These are phyloP conservation scores for Ophion costatus DNA, from an alignment of 2,888 invertebrate species.

Conservation along the genomic window DNA sequence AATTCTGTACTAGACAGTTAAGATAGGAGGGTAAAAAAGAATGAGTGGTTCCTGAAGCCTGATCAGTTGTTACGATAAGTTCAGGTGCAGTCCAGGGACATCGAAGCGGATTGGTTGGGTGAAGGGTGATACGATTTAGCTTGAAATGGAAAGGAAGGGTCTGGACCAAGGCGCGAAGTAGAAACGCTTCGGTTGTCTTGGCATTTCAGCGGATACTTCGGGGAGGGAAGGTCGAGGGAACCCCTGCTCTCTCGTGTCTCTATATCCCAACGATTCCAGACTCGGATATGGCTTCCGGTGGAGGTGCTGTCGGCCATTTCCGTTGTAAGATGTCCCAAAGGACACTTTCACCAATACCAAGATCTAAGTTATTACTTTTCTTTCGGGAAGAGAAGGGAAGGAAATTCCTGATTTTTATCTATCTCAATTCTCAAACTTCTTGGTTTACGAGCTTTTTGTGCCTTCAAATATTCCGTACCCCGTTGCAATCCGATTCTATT, in stretches of 20 bases:
- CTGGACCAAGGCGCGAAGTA: conserved; percentile 42
- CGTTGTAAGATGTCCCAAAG: conserved; percentile 71
- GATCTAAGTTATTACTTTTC: conserved; percentile 76
- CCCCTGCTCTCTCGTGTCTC: conserved; percentile 30
- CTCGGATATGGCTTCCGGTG: conserved; percentile 46
- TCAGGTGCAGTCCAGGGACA: conserved; percentile 48
- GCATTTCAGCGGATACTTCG: conserved; percentile 26
- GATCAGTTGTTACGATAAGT: conserved; percentile 33
- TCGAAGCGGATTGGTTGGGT: conserved; percentile 35
- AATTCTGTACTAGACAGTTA: background rate
- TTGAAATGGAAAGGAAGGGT: conserved; percentile 36
- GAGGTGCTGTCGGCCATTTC: conserved; percentile 64
- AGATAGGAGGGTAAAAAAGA: background rate
- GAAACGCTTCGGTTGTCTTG: conserved; percentile 35
- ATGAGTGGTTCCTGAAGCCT: conserved; percentile 20
- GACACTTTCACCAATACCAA: conserved; percentile 72
- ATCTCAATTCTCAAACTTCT: conserved; percentile 16
- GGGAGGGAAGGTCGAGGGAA: conserved; percentile 44
- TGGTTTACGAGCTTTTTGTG: conserved; percentile 25
- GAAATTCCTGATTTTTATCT: conserved; percentile 44
- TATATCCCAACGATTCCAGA: conserved; percentile 62
- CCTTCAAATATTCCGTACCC: conserved; percentile 28
- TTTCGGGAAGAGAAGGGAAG: conserved; percentile 40
- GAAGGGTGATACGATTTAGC: conserved; percentile 59
- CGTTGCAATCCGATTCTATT: conserved; percentile 17